These are phyloP conservation scores for Shargacucullia verbasci DNA, from an alignment of 2,888 invertebrate species.

Conservation along the genomic window DNA sequence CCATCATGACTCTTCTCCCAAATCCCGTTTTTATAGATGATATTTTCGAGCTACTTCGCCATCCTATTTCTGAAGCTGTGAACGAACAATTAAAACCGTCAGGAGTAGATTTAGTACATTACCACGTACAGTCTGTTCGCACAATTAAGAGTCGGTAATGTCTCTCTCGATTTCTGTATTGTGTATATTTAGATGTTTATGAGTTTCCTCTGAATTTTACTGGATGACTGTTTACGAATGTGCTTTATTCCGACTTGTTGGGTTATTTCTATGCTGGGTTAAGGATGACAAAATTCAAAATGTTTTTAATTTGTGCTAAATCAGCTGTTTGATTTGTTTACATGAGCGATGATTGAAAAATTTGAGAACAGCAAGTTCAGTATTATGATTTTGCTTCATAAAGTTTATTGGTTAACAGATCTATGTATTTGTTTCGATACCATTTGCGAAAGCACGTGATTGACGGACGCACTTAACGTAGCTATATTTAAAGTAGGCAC, in stretches of 20 bases:
- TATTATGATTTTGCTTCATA: too few species aligned
- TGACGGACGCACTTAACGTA: constrained; percentile 30
- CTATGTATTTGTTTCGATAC: not conserved
- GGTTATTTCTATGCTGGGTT: constrained; percentile 25
- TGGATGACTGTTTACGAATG: constrained; percentile 38
- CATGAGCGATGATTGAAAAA: too few species aligned
- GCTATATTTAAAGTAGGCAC: constrained; percentile 11
- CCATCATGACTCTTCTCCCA: constrained; percentile 9
- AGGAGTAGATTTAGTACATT: constrained; percentile 57
- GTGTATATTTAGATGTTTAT: constrained; percentile 73
- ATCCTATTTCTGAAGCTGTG: constrained; percentile 49
- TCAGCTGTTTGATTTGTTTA: too few species aligned
- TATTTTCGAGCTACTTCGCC: constrained; percentile 24
- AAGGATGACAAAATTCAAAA: constrained; percentile 18
- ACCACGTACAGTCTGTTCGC: constrained; percentile 55
- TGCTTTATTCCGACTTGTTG: constrained; percentile 31
- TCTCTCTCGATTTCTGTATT: constrained; percentile 62
- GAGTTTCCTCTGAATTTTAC: constrained; percentile 60
- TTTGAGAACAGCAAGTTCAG: too few species aligned
- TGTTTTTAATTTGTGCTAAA: constrained; percentile 13
- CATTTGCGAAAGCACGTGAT: constrained; percentile 19
- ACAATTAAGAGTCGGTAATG: constrained; percentile 67
- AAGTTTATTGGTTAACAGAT: too few species aligned
- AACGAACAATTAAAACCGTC: constrained; percentile 60
- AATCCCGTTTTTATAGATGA: constrained; percentile 33